Conservation (phyloP, 2,888 invertebrate genomes). For the Malthinus flaveolus region DNA sequence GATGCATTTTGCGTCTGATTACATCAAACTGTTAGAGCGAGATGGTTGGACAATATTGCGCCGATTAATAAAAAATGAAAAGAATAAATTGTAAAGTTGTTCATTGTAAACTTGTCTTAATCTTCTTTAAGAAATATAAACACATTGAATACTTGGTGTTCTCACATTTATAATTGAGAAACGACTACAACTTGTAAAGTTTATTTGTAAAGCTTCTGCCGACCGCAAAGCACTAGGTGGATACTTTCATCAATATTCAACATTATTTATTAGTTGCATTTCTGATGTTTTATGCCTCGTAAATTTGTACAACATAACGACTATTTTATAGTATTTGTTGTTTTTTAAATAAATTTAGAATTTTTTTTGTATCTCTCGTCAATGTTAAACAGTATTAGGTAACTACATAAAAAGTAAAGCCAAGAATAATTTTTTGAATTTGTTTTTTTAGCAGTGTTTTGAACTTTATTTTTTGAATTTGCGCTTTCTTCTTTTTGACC, state of each 20-base stretch:
- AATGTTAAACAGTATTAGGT: no score
- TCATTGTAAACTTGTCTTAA: conserved; percentile 39
- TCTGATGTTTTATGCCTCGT: conserved; percentile 38
- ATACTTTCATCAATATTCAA: conserved; percentile 46
- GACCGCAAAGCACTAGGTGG: conserved; percentile 39
- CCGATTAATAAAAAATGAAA: conserved; percentile 15
- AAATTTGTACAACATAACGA: conserved; percentile 3
- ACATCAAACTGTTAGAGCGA: background rate
- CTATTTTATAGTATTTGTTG: conserved; percentile 8
- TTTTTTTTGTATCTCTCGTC: no score
- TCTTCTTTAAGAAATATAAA: conserved; percentile 36
- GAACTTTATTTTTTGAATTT: no score
- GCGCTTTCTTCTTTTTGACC: no score
- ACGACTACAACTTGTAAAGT: conserved; percentile 50
- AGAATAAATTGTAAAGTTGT: background rate
- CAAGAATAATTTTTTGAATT: no score
- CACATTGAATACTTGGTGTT: conserved; percentile 44
- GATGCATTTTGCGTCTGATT: no score
- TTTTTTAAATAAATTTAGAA: no score
- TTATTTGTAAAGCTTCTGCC: conserved; percentile 51
- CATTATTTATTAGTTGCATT: conserved; percentile 41
- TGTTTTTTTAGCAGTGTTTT: no score
- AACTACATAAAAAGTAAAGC: no score
- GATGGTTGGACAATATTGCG: conserved; percentile 6
- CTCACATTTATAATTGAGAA: conserved; percentile 52